Conservation (phyloP, 2,113 vertebrate genomes). For the Phrynocephalus versicolor region DNA sequence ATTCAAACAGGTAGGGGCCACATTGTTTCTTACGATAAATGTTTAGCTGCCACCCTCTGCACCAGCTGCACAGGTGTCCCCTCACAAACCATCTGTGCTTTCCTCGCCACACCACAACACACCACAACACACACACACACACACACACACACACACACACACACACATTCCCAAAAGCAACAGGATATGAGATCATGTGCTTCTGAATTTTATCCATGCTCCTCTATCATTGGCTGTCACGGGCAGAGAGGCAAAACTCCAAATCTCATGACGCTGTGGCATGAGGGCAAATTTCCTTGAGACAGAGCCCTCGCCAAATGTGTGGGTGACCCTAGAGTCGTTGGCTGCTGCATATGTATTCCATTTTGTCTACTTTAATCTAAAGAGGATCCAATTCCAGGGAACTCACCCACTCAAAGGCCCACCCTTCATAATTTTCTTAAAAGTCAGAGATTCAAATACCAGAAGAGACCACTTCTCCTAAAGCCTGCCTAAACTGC, state of each 20-base stretch:
- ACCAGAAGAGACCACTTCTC: background rate
- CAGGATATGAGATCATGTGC: background rate
- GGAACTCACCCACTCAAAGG: background rate
- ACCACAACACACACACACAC: too few relatives aligned
- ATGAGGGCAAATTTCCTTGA: background rate
- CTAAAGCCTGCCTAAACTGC: background rate
- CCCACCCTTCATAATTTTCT: background rate
- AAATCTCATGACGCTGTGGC: too few relatives aligned
- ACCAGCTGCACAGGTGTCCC: background rate
- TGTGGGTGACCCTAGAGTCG: background rate
- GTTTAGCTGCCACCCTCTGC: background rate
- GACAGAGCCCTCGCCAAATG: background rate
- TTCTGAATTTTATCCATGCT: background rate
- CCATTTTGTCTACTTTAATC: background rate
- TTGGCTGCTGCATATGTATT: too few relatives aligned
- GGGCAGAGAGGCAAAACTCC: background rate
- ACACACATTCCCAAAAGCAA: background rate
- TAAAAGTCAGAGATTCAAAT: too few relatives aligned
- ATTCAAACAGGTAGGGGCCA: background rate
- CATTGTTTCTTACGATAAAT: background rate
- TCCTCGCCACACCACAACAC: too few relatives aligned
- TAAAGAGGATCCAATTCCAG: background rate
- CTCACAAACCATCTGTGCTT: background rate
- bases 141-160: too few relatives aligned
- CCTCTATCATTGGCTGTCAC: background rate